These are phyloP conservation scores for Distichodus sexfasciatus DNA, from an alignment of 2,797 vertebrate species.

Conservation along the genomic window DNA sequence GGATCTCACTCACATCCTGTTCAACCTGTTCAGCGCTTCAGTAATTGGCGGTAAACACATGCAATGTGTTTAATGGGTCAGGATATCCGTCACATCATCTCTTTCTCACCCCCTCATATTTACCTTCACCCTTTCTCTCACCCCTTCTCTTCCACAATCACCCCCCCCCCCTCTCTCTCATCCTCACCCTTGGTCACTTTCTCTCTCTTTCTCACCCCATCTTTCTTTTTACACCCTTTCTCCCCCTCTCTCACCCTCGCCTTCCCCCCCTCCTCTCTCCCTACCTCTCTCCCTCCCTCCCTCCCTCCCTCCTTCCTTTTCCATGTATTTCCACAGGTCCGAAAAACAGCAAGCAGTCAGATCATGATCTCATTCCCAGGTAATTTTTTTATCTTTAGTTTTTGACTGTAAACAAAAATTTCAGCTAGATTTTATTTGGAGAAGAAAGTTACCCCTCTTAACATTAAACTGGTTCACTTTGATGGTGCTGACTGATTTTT, in stretches of 20 bases:
- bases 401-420: neutral
- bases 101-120: too few species aligned
- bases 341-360: constrained; percentile 23
- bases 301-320: neutral
- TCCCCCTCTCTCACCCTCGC: neutral
- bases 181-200: too few species aligned
- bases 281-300: neutral
- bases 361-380: constrained; percentile 29
- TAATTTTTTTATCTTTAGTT: constrained; percentile 20
- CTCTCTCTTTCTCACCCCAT: neutral
- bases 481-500: neutral
- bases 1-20: too few species aligned
- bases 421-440: neutral
- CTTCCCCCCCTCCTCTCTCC: neutral
- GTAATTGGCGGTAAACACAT: too few species aligned
- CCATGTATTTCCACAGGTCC: constrained; percentile 16
- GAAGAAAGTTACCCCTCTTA: neutral
- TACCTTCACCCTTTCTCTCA: too few species aligned
- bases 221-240: neutral
- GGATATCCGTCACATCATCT: too few species aligned
- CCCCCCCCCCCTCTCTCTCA: too few species aligned
- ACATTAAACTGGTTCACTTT: neutral
- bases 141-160: too few species aligned
- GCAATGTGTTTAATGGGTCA: too few species aligned
- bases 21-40: too few species aligned